These are phyloP conservation scores for Rotaria socialis DNA, from an alignment of 2,888 invertebrate species.

Conservation along the genomic window DNA sequence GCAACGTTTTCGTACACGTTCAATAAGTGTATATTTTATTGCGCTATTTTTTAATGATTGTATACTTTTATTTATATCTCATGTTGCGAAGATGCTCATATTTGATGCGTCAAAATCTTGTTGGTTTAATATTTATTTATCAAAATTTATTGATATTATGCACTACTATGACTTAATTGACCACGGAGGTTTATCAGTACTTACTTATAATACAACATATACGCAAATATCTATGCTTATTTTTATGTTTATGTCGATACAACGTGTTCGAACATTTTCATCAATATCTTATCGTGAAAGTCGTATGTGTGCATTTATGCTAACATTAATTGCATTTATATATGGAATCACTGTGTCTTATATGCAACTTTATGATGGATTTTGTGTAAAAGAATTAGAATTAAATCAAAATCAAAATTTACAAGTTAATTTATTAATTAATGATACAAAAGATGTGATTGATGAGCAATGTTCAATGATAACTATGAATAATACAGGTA, in stretches of 20 bases:
- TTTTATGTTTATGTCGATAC: conserved; percentile 25
- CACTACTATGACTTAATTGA: not conserved
- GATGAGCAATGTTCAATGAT: not conserved
- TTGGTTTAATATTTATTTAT: conserved; percentile 9
- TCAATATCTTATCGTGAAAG: conserved; percentile 30
- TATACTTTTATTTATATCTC: conserved; percentile 10
- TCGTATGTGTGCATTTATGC: not conserved
- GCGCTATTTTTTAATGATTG: conserved; percentile 24
- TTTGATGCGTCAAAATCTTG: not conserved
- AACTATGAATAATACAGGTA: not conserved
- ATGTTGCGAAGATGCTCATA: not conserved
- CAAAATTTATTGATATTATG: not conserved
- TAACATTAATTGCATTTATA: conserved; percentile 11
- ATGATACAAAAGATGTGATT: not conserved
- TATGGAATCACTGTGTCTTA: not conserved
- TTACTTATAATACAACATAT: conserved; percentile 20
- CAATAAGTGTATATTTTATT: conserved; percentile 28
- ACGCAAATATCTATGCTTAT: conserved; percentile 27
- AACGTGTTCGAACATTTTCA: conserved; percentile 27
- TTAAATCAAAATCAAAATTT: not conserved
- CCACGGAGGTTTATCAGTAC: not conserved
- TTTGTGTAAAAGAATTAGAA: conserved; percentile 3
- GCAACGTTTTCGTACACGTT: conserved; percentile 11
- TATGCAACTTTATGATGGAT: conserved; percentile 9
- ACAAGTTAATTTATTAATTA: not conserved